A percentile compares a stretch with the other conserved stretches of the same genome.
Evolutionary conservation across 2,888 invertebrate species (phyloP).

Genomic region (Coelopa pilipes): DNA sequence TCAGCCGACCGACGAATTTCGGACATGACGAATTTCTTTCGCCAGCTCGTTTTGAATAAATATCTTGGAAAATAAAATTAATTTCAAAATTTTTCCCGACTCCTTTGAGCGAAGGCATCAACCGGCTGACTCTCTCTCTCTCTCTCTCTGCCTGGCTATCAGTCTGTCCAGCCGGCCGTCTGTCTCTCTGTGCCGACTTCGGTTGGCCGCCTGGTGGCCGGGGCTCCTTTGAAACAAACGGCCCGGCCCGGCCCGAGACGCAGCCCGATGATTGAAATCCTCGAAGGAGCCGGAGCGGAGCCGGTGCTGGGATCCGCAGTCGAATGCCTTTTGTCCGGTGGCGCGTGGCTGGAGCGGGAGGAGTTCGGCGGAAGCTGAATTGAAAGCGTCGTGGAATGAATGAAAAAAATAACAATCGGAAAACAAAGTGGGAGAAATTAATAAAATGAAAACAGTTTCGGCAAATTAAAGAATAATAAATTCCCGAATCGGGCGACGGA

Average conservation of each 20-base stretch:
- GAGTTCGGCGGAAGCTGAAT: too few species aligned
- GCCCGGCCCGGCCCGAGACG: neutral
- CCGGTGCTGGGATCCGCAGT: constrained; percentile 14
- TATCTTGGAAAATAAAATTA: constrained; percentile 56
- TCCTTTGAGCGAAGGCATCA: constrained; percentile 10
- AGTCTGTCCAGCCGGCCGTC: constrained; percentile 13
- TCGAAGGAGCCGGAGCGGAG: neutral
- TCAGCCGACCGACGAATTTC: constrained; percentile 28
- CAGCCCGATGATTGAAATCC: constrained; percentile 14
- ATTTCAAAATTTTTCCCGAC: constrained; percentile 59
- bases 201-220: neutral
- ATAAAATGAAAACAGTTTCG: constrained; percentile 66
- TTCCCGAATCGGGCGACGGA: constrained; percentile 34
- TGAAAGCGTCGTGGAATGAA: constrained; percentile 3
- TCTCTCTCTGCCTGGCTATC: too few species aligned
- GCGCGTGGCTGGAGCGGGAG: too few species aligned
- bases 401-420: constrained; percentile 40
- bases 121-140: neutral
- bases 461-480: constrained; percentile 65
- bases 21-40: constrained; percentile 57
- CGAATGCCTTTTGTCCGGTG: constrained; percentile 34
- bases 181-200: constrained; percentile 13
- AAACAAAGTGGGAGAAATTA: constrained; percentile 62
- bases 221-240: constrained; percentile 21
- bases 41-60: constrained; percentile 27